phyloP scores from a whole-genome alignment of 2,888 invertebrate species.

The Drosophila bunnanda region DNA sequence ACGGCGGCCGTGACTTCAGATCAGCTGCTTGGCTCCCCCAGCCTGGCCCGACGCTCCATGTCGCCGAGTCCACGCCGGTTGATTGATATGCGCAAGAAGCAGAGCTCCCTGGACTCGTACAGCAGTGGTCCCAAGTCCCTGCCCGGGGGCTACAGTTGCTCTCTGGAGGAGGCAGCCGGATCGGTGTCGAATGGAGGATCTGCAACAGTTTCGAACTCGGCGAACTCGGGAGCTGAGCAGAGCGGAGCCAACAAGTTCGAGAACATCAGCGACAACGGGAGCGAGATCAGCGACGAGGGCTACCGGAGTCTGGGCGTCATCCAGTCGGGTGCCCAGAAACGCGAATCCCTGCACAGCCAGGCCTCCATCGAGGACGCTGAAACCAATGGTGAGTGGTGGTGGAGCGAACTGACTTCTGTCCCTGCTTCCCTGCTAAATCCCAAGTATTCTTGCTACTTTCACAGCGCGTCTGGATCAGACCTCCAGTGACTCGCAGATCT shows the following conservation, averaged over 20 bases:
- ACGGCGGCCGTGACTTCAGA: conserved; percentile 4
- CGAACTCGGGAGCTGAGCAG: conserved; percentile 54
- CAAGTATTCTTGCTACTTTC: neutral
- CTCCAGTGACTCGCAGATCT: conserved; percentile 84
- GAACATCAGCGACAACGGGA: conserved; percentile 91
- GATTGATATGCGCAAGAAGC: conserved; percentile 83
- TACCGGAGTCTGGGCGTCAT: conserved; percentile 92
- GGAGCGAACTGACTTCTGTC: rapidly evolving
- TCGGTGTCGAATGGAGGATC: neutral
- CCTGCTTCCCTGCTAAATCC: too few relatives aligned
- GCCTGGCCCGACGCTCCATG: conserved; percentile 82
- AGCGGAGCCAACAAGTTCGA: conserved; percentile 84
- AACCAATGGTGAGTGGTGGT: conserved; percentile 86
- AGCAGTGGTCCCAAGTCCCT: conserved; percentile 75
- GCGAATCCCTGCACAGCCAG: conserved; percentile 90
- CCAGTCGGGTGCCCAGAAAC: conserved; percentile 86
- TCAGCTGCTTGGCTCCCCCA: conserved; percentile 70
- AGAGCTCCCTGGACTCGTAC: conserved; percentile 80
- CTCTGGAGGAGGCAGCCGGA: conserved; percentile 20
- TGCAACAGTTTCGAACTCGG: neutral
- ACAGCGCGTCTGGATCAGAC: conserved; percentile 88
- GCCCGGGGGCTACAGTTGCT: conserved; percentile 48
- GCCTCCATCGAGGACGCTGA: conserved; percentile 90
- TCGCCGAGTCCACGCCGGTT: conserved; percentile 84
- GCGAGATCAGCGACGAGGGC: conserved; percentile 94